Evolutionary conservation across 92 coral and sea anemone genomes (phyloP), one percentile per base, ranked within the genome.

Genomic region (Siderastrea radians): DNA sequence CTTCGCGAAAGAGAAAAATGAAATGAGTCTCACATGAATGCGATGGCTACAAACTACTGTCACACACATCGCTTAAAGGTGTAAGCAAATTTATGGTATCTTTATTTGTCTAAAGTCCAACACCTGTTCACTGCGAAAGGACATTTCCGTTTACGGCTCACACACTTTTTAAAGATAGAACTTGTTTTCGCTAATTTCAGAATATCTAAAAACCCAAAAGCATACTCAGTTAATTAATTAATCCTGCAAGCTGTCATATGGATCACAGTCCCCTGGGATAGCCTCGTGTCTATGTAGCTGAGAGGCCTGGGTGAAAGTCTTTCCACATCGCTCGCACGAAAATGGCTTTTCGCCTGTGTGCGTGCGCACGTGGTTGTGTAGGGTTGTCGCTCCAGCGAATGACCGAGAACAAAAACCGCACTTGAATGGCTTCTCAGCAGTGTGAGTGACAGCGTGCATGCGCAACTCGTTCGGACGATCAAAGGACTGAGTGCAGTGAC

Each of bases 281-380:
- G 79, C 93, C 74, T 94, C 94, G 86, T 97, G 99, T 71, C 87
- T 91, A 85, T 98, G 96, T 52, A 97, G 94, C 85, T 97, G 99
- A 46, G 98, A 96, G 69, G 98, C 98, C 77, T 97, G 99, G n/a
- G 98, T 88, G 82, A 97, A 97, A 12, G 79, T 72, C 64, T 95
- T 93, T 15, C 96, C 96, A 81, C 99, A 97, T 53, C 94, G 96
- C 45, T 93, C 90, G 81, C 99, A 97, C 52, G 53, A 66, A 86
- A 97, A 97, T 19, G 99, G 99, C 67, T 92, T 96, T 82, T 97
- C 99, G 5, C 99, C 99, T 5, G 99, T 97, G 78, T 97, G 99
- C 6, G 98, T 96, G 46, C 99, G 91, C 49, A 97, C 96, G 90
- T 97, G 99, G 72, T 97, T 97, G 72, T 95, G 95, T 43, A 97